These are phyloP conservation scores for Erebia aethiops DNA, from an alignment of 2,888 invertebrate species.

Conservation along the genomic window DNA sequence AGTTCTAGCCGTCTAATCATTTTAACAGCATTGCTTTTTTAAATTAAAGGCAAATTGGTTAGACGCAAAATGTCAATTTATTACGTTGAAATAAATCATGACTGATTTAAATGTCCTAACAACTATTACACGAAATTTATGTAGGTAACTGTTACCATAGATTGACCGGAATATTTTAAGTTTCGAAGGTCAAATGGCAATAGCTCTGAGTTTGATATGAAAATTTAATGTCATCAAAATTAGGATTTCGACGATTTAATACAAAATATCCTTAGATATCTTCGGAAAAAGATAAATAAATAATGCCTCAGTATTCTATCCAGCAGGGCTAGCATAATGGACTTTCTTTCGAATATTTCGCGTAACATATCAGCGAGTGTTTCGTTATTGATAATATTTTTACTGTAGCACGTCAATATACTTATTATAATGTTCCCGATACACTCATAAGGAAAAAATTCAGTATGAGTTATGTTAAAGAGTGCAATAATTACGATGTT, in stretches of 20 bases:
- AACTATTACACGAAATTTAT: neutral
- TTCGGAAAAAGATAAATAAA: neutral
- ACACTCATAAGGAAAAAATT: neutral
- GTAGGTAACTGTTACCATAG: neutral
- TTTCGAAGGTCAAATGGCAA: neutral
- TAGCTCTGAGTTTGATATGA: too few relatives aligned
- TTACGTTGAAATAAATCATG: neutral
- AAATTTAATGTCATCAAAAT: too few relatives aligned
- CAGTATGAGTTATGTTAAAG: neutral
- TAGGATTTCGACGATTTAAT: too few relatives aligned
- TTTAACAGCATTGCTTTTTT: constrained; percentile 13
- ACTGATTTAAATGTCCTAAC: neutral
- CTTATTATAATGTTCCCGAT: neutral
- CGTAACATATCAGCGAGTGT: too few relatives aligned
- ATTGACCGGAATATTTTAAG: neutral
- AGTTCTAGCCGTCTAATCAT: constrained; percentile 12
- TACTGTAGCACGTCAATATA: neutral
- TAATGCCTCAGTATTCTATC: neutral
- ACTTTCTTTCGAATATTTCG: too few relatives aligned
- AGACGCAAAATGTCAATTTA: neutral
- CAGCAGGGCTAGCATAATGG: neutral
- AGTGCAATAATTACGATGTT: constrained; percentile 4
- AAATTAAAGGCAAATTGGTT: constrained; percentile 15
- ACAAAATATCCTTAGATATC: too few relatives aligned
- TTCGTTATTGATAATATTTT: too few relatives aligned